Base-by-base conservation (phyloP, 2,797 vertebrate genomes). In the Erpetoichthys calabaricus region DNA sequence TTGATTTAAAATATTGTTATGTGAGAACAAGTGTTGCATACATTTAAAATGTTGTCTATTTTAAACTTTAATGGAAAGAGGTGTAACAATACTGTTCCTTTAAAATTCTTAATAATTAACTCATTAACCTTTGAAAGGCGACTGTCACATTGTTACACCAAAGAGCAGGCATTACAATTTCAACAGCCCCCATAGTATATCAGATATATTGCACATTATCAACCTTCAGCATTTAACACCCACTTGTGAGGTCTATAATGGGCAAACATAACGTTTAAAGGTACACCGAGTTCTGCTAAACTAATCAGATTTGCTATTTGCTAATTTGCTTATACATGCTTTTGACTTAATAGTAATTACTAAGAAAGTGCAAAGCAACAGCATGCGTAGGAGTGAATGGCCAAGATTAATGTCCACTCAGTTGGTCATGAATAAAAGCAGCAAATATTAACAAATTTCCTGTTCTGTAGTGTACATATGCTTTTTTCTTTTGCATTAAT, bases 71-170 rank as follows among this genome's bases (percentile, higher is more conserved):
- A 49, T 49, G 47, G 47, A n/a, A 7, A 7, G 4, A n/a, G 7
- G 47, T 49, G 7, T 49, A 4, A 7, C 47, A 49, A n/a, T n/a
- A 3, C n/a, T 49, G n/a, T n/a, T n/a, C 7, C 47, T 7, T n/a
- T n/a, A 49, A 25, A 25, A 25, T 25, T 25, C 25, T 25, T 25
- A 25, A 25, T 25, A 25, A 25, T 25, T 25, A 49, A 7, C n/a
- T 47, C 47, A 49, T 49, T 49, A 49, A 49, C n/a, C 47, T 49
- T 49, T 49, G 47, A 49, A 49, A 49, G 7, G 47, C n/a, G 47
- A n/a, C 47, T 49, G n/a, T 7, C 7, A n/a, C 47, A 49, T 49
- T 49, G 4, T n/a, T 7, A n/a, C 3, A n/a, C 47, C 3, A 49
- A 49, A 49, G 47, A 7, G 47, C 47, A 7, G 7, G 7, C 7